Base-by-base conservation (phyloP, 2,113 vertebrate species). In the Solenodon paradoxus region DNA sequence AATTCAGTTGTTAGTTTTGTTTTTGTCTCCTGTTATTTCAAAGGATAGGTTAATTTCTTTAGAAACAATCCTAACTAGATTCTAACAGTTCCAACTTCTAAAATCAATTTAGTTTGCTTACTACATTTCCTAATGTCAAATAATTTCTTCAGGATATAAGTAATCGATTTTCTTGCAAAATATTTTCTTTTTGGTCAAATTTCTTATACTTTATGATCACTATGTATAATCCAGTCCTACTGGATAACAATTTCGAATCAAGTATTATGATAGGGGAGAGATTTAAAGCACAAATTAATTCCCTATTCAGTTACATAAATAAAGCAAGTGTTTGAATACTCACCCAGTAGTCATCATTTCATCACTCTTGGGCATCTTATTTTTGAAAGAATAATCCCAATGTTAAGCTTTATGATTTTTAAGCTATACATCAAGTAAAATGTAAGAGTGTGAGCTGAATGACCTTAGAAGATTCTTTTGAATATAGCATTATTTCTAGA, bases 271-370 rank as follows among this genome's bases (percentile, higher is more conserved):
- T 72, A 88, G 10, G 22, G n/a, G 40, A 71, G n/a, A 45, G 13
- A 94, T 32, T 32, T 38, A 91, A 96, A 92, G 64, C 88, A 90
- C 7, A 96, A 97, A 92, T 93, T 94, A 90, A 97, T 91, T 92
- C 93, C 22, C 38, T 80, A 55, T 90, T 93, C 72, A 91, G 26
- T 47, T n/a, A 95, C 72, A 45, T 64, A 90, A 94, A 49, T 47
- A 2, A 87, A 68, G 42, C 9, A 75, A 71, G 61, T 49, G 16
- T 63, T 90, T 90, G 42, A 80, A 86, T 49, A 7, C 47, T 90
- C 61, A 93, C 4, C 5, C 81, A 88, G 91, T 51, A 55, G 51
- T 81, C 8, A 49, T 20, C 38, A 45, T 81, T 28, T 30, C 35
- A 17, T 93, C 30, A 96, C 84, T 97, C 78, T 90, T 61, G 45